phyloP scores from a whole-genome alignment of 1,140 invertebrate genomes.

The Euborellia annulipes region DNA sequence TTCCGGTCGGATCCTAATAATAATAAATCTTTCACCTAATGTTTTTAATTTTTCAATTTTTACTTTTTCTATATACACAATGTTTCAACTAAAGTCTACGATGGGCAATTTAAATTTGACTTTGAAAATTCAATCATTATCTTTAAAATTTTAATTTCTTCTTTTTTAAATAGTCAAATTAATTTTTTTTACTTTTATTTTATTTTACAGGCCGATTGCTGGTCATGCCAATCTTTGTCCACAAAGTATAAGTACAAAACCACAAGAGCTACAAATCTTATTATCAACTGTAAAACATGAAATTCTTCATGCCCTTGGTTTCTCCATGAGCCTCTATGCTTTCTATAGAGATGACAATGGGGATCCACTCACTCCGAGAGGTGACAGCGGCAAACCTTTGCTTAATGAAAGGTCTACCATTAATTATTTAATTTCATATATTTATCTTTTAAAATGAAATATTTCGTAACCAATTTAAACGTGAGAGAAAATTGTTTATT shows the following conservation, averaged over 20 bases:
- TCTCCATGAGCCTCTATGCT: conserved; percentile 88
- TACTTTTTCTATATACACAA: too few relatives aligned
- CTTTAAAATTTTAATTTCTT: too few relatives aligned
- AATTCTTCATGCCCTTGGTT: conserved; percentile 92
- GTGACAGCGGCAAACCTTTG: conserved; percentile 71
- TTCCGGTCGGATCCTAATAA: too few relatives aligned
- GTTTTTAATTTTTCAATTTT: too few relatives aligned
- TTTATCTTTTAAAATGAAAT: not conserved
- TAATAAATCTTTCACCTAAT: too few relatives aligned
- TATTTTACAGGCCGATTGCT: conserved; percentile 72
- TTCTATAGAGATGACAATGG: conserved; percentile 82
- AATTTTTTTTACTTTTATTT: too few relatives aligned
- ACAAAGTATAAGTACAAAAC: conserved; percentile 81
- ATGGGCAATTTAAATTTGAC: too few relatives aligned
- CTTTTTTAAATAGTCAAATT: too few relatives aligned
- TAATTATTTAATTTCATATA: not conserved
- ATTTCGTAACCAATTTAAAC: not conserved
- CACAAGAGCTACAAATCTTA: conserved; percentile 81
- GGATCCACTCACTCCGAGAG: conserved; percentile 63
- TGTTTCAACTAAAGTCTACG: too few relatives aligned
- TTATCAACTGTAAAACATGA: conserved; percentile 97
- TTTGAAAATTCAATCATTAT: too few relatives aligned
- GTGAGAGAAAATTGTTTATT: not conserved
- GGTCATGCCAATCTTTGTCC: conserved; percentile 98
- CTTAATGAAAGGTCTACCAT: conserved; percentile 83